Conservation (phyloP, 2,797 vertebrate genomes). For the Periophthalmus magnuspinnatus region DNA sequence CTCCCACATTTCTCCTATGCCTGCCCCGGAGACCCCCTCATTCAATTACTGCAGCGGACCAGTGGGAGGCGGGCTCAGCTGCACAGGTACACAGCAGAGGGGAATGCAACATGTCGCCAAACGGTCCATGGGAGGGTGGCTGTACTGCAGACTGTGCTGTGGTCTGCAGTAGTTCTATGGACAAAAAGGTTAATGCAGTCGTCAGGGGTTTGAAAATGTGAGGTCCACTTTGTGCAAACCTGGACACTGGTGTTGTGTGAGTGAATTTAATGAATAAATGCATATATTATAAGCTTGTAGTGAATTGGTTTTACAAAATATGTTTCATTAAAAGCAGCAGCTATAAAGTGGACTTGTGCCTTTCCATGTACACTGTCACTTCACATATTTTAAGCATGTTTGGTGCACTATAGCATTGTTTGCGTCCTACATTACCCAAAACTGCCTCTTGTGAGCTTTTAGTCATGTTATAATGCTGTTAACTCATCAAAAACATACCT, state of each 20-base stretch:
- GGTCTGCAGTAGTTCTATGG: background rate
- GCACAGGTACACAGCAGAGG: conserved; percentile 50
- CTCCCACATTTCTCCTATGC: conserved; percentile 47
- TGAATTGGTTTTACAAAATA: background rate
- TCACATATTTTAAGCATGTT: background rate
- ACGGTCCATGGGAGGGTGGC: conserved; percentile 29
- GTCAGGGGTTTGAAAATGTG: conserved; percentile 27
- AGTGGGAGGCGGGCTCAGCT: conserved; percentile 41
- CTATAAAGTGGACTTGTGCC: background rate
- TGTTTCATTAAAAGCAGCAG: background rate
- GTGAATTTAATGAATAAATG: conserved; percentile 5
- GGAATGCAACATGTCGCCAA: conserved; percentile 45
- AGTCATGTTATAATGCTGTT: no score
- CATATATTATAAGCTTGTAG: background rate
- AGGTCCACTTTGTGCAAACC: background rate
- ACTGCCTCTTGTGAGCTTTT: no score
- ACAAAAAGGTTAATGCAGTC: conserved; percentile 9
- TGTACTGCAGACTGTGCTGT: conserved; percentile 17
- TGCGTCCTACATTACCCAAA: no score
- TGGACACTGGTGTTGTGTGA: background rate
- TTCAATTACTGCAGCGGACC: conserved; percentile 66
- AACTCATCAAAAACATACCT: no score
- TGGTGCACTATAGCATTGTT: background rate
- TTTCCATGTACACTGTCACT: background rate
- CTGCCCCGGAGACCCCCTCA: conserved; percentile 57